Percentiles rank a stretch among this genome's conserved stretches.
Evolutionary conservation across 2,888 invertebrate species (phyloP).

Genomic region (Alviniconcha strummeri): DNA sequence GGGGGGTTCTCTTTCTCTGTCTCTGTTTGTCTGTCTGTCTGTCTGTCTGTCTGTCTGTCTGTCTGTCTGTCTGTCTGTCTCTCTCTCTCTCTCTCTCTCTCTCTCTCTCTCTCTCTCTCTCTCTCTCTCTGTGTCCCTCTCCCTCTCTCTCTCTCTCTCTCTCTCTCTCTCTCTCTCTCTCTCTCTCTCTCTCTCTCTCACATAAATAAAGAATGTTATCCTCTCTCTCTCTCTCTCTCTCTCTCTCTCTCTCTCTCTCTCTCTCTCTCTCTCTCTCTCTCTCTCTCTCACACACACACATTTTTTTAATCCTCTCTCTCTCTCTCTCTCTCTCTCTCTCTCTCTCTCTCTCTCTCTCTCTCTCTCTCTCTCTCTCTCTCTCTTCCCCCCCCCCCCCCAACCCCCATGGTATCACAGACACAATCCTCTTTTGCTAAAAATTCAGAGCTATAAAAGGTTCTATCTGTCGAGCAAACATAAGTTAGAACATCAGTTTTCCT

Average conservation of each 20-base stretch:
- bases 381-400: too few species aligned
- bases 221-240: neutral
- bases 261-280: neutral
- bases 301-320: too few species aligned
- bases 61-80: neutral
- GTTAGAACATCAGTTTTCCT: too few species aligned
- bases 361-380: constrained; percentile 1
- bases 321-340: constrained; percentile 7
- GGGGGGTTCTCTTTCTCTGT: neutral
- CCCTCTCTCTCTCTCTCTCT: neutral
- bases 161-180: neutral
- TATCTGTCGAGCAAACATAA: too few species aligned
- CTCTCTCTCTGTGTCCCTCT: neutral
- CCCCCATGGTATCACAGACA: neutral
- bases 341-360: constrained; percentile 23
- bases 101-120: neutral
- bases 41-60: too few species aligned
- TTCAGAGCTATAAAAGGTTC: too few species aligned
- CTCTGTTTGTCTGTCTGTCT: too few species aligned
- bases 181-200: too few species aligned
- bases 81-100: neutral
- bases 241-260: neutral
- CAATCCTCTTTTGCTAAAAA: too few species aligned
- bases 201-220: neutral
- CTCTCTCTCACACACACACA: too few species aligned